Base-by-base conservation (phyloP, 2,888 invertebrate genomes). In the Druceiella hillmani region DNA sequence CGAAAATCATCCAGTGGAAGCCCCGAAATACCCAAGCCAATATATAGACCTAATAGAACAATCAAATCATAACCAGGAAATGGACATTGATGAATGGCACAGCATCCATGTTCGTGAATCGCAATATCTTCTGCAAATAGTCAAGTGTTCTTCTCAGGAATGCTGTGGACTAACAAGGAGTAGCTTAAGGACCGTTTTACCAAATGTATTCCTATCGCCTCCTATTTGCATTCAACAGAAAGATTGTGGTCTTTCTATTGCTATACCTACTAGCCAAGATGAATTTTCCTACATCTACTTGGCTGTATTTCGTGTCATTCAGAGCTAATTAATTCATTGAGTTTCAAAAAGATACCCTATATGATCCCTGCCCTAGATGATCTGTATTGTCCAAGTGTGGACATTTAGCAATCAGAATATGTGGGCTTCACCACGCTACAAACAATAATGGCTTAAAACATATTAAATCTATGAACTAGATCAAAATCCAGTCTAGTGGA, bases 211-310 rank as follows among this genome's bases (percentile, higher is more conserved):
- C 15, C 29, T 29, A 29, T 14, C 29, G 29, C 15, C 29, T 14
- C 15, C 15, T 29, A 29, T 29, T 29, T 14, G 29, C 29, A 29
- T 29, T 29, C 4, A 29, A 29, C 29, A 29, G 14, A 29, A 29
- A 29, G 3, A 12, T 29, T n/a, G 29, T 29, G 29, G 5, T 29
- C 4, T 29, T 29, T 29, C 29, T 29, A 12, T 29, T 29, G 29
- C 29, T n/a, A 9, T 9, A 12, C 25, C 25, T 29, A 29, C 29
- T 29, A 13, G 9, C 14, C 3, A 14, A 14, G 9, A 12, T 6
- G 27, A 5, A 11, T 11, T 6, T 27, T 27, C 7, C 27, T 27
- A 27, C 6, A 27, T 27, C 27, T 27, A 27, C 27, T 27, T 27
- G 27, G 27, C 11, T 11, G 27, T 11, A 6, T 27, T 27, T 27